Conservation (phyloP, 2,113 vertebrate species). For the Glaucomys volans region DNA sequence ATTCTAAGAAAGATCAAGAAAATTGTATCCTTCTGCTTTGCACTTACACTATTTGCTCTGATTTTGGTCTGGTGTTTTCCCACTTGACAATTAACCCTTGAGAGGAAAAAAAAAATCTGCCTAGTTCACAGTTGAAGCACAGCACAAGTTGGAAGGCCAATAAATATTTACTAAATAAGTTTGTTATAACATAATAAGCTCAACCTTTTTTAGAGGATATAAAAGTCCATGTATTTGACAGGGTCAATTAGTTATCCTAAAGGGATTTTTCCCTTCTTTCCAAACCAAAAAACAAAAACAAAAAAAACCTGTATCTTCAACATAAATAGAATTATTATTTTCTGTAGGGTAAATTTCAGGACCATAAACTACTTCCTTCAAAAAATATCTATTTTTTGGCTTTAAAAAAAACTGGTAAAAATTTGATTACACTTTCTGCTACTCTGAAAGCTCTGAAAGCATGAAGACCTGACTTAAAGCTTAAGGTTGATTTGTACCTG, state of each 20-base stretch:
- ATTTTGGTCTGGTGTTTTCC: neutral
- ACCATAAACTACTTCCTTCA: neutral
- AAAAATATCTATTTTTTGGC: no score
- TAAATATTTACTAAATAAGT: neutral
- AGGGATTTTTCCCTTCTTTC: neutral
- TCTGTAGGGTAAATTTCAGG: neutral
- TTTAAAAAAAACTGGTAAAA: neutral
- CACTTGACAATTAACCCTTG: neutral
- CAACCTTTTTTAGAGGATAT: neutral
- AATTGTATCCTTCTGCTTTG: neutral
- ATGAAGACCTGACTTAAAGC: neutral
- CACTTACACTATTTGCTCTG: neutral
- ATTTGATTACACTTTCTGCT: neutral
- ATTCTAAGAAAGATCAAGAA: neutral
- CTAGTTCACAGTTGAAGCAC: neutral
- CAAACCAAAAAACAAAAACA: neutral
- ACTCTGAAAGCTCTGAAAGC: neutral
- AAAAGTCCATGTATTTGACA: neutral
- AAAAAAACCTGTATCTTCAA: neutral
- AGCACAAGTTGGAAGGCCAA: neutral
- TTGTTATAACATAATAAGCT: neutral
- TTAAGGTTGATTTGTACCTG: neutral
- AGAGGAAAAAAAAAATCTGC: neutral
- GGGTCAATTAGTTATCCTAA: neutral
- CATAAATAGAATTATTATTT: neutral